Conservation (phyloP, 2,113 vertebrate species). For the Seriola dumerili region DNA sequence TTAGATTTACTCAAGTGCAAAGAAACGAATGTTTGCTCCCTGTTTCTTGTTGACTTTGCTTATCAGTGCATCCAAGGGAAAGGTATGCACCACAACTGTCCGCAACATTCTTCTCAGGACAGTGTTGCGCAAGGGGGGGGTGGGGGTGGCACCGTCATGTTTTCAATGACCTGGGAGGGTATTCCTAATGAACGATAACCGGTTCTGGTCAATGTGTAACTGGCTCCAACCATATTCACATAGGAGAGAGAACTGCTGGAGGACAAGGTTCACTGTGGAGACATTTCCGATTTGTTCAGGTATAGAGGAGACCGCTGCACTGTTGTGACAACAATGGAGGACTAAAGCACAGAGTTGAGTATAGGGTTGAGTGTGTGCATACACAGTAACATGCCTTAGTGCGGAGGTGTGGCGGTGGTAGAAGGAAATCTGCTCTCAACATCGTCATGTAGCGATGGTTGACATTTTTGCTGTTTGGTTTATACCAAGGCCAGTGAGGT, state of each 20-base stretch:
- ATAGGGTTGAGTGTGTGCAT: not conserved
- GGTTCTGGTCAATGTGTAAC: constrained; percentile 57
- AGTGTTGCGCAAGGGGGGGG: not conserved
- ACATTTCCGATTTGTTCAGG: constrained; percentile 12
- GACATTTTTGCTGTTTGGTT: not conserved
- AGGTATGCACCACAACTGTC: not conserved
- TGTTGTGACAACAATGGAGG: constrained; percentile 21
- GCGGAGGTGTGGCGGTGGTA: not conserved
- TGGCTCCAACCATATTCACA: not conserved
- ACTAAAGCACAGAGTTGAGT: not conserved
- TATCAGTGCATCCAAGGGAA: not conserved
- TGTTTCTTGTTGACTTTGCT: constrained; percentile 3
- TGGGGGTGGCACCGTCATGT: not conserved
- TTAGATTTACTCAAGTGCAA: not conserved
- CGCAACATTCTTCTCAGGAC: not conserved
- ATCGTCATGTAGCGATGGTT: not conserved
- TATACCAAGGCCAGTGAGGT: not conserved
- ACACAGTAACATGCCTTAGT: not conserved
- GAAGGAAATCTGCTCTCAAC: constrained; percentile 7
- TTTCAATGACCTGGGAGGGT: constrained; percentile 1
- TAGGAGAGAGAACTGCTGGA: not conserved
- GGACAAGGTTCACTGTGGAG: constrained; percentile 39
- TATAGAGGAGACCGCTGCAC: not conserved
- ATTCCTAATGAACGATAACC: constrained; percentile 17
- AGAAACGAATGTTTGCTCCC: not conserved